Conservation (phyloP, 2,113 vertebrate genomes). For the Paradisaea rubra region DNA sequence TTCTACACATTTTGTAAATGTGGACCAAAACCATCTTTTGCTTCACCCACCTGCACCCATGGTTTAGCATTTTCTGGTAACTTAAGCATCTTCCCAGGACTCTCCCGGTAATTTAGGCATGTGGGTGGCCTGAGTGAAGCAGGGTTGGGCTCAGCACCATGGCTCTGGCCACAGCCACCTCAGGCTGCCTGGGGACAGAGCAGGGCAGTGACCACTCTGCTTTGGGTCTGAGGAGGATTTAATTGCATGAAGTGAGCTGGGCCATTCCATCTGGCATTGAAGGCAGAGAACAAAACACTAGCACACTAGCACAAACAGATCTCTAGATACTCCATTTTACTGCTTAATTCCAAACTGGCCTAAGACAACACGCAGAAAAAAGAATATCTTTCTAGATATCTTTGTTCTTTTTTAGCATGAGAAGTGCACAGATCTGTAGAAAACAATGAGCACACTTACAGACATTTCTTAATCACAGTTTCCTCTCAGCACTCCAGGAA, state of each 20-base stretch:
- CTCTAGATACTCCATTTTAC: not conserved
- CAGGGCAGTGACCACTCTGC: rapidly evolving
- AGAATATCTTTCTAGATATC: not conserved
- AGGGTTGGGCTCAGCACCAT: not conserved
- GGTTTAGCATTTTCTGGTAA: not conserved
- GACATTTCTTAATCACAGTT: not conserved
- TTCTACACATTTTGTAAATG: not conserved
- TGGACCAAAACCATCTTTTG: not conserved
- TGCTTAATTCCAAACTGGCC: not conserved
- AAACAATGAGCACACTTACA: not conserved
- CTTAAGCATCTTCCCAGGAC: not conserved
- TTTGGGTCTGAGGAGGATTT: not conserved
- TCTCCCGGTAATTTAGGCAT: not conserved
- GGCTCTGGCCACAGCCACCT: not conserved
- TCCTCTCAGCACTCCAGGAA: not conserved
- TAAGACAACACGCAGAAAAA: not conserved
- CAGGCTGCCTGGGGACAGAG: rapidly evolving
- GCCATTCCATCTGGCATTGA: not conserved
- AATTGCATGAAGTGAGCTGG: not conserved
- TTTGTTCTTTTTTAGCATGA: not conserved
- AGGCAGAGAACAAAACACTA: not conserved
- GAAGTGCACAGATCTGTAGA: not conserved
- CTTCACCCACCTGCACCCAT: not conserved
- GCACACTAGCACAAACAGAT: not conserved
- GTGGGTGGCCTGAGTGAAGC: rapidly evolving